Percentiles rank a stretch among this genome's conserved stretches.
Conservation (phyloP, 2,888 invertebrate genomes). For the Augochlorella aurata region DNA sequence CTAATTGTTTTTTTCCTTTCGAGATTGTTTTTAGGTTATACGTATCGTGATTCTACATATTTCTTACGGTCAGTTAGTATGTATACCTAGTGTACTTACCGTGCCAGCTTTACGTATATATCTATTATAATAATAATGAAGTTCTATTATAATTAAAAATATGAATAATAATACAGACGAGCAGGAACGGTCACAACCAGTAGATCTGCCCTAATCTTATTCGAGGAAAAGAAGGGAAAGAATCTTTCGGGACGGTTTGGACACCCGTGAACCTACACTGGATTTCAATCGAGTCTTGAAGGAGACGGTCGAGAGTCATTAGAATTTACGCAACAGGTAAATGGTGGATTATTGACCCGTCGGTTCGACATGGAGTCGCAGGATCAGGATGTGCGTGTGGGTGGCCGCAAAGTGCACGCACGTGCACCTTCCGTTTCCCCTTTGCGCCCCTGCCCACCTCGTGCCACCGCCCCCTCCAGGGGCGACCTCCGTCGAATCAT, state of each 20-base stretch:
- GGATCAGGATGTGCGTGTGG: slow-evolving; percentile 30
- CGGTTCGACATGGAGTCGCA: slow-evolving; percentile 34
- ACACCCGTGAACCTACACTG: background rate
- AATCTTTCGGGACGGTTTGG: too few relatives aligned
- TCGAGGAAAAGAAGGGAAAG: background rate
- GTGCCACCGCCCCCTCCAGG: background rate
- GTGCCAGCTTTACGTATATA: too few relatives aligned
- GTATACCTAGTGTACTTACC: too few relatives aligned
- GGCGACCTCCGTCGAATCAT: slow-evolving; percentile 8
- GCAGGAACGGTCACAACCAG: too few relatives aligned
- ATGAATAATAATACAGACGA: too few relatives aligned
- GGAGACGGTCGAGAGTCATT: background rate
- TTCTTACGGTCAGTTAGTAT: too few relatives aligned
- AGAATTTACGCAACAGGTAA: slow-evolving; percentile 57
- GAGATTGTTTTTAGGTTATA: too few relatives aligned
- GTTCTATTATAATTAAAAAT: too few relatives aligned
- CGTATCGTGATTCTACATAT: too few relatives aligned
- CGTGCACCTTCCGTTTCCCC: slow-evolving; percentile 27
- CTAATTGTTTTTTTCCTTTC: too few relatives aligned
- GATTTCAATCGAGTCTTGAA: background rate
- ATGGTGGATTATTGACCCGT: slow-evolving; percentile 55
- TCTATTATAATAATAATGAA: too few relatives aligned
- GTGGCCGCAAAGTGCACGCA: slow-evolving; percentile 53
- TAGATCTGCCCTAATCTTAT: background rate
- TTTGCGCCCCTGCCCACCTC: background rate